Evolutionary conservation across 2,888 invertebrate species (phyloP).

Genomic region (Nudaria mundana): DNA sequence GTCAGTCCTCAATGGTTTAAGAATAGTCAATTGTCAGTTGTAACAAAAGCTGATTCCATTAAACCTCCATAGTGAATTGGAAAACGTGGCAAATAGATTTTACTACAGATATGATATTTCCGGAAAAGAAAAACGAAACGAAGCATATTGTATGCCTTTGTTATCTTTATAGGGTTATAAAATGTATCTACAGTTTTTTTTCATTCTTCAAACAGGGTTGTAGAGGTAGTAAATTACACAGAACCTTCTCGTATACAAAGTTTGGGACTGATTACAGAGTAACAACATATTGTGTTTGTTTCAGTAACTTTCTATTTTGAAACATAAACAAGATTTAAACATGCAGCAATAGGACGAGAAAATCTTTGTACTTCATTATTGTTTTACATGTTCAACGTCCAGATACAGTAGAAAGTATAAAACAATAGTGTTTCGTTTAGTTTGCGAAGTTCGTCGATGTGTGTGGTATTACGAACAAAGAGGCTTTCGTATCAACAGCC

Average conservation of each 20-base stretch:
- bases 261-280: too few species aligned
- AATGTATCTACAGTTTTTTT: background rate
- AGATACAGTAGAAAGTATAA: constrained; percentile 9
- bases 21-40: constrained; percentile 22
- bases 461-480: constrained; percentile 59
- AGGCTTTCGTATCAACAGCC: constrained; percentile 64
- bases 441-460: constrained; percentile 30
- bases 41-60: constrained; percentile 21
- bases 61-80: constrained; percentile 21
- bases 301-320: background rate
- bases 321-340: background rate
- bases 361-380: background rate
- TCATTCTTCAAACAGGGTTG: background rate
- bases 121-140: constrained; percentile 7
- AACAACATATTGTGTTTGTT: background rate
- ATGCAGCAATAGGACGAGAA: background rate
- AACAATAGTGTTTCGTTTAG: constrained; percentile 18
- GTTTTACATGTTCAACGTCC: background rate
- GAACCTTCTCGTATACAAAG: background rate
- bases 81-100: constrained; percentile 13
- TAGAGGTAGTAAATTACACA: background rate
- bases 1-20: too few species aligned
- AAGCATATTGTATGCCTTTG: constrained; percentile 11
- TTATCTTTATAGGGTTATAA: constrained; percentile 8
- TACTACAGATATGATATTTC: constrained; percentile 11